Evolutionary conservation across 2,797 vertebrate genomes (phyloP).

Genomic region (Bradypodion ventrale): DNA sequence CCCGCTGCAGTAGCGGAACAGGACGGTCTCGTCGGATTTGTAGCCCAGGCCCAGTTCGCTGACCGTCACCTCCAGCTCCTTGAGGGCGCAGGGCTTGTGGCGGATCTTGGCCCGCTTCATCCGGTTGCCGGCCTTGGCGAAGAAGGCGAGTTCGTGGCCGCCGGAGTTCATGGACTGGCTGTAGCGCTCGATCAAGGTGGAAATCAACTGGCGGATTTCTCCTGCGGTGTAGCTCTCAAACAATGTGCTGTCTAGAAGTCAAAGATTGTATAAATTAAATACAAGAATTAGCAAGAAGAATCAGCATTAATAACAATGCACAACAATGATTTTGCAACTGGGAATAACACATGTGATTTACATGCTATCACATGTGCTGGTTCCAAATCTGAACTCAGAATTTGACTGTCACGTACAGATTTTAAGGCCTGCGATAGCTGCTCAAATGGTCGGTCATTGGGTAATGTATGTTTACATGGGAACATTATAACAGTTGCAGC

Average conservation of each 20-base stretch:
- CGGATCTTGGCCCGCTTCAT: conserved; percentile 84
- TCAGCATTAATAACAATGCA: too few species aligned
- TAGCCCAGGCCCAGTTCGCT: conserved; percentile 92
- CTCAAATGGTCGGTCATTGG: too few species aligned
- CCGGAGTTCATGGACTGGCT: conserved; percentile 72
- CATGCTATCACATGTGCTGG: too few species aligned
- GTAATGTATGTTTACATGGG: too few species aligned
- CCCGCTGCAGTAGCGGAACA: conserved; percentile 94
- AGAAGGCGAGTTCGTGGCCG: conserved; percentile 64
- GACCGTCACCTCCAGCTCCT: conserved; percentile 88
- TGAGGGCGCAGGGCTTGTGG: conserved; percentile 83
- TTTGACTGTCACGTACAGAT: too few species aligned
- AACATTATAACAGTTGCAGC: too few species aligned
- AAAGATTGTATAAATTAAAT: too few species aligned
- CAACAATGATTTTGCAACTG: too few species aligned
- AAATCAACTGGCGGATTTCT: conserved; percentile 86
- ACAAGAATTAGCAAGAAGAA: too few species aligned
- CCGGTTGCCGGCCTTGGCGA: conserved; percentile 73
- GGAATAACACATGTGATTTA: too few species aligned
- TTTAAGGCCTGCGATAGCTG: too few species aligned
- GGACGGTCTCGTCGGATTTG: conserved; percentile 89
- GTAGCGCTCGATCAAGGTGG: conserved; percentile 82
- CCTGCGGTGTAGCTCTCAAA: conserved; percentile 94
- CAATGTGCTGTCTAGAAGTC: conserved; percentile 80
- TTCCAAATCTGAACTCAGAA: too few species aligned